Evolutionary conservation across 53 echinoderm and acorn worm genomes (phyloP).

Genomic region (Stichopus horrens): DNA sequence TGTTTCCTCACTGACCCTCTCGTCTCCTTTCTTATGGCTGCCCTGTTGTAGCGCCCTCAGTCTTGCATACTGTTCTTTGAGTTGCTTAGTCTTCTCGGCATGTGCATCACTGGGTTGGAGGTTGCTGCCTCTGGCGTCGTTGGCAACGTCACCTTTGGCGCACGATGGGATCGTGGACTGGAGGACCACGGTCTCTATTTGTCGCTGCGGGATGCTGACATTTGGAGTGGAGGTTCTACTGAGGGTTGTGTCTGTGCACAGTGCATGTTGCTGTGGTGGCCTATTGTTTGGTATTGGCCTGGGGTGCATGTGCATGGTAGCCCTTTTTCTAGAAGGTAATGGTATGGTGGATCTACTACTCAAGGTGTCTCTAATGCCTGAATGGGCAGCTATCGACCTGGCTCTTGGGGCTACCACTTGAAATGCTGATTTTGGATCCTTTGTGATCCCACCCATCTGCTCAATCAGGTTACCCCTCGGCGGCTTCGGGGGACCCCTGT

Average conservation of each 20-base stretch:
- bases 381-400: slow-evolving; percentile 31
- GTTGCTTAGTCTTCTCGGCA: slow-evolving; percentile 60
- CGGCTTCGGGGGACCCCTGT: slow-evolving; percentile 21
- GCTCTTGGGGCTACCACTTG: slow-evolving; percentile 32
- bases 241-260: not conserved
- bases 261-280: not conserved
- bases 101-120: not conserved
- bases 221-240: not conserved
- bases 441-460: not conserved
- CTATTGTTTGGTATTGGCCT: not conserved
- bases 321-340: not conserved
- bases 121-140: not conserved
- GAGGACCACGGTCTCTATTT: not conserved
- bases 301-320: slow-evolving; percentile 4
- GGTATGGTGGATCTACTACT: not conserved
- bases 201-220: not conserved
- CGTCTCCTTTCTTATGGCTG: not conserved
- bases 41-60: slow-evolving; percentile 66
- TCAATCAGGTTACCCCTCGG: slow-evolving; percentile 18
- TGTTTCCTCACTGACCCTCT: not conserved
- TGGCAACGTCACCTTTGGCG: not conserved
- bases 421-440: slow-evolving; percentile 30
- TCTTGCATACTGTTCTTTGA: slow-evolving; percentile 92
- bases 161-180: not conserved
- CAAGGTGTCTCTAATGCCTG: slow-evolving; percentile 10